Base-by-base conservation (phyloP, 92 coral and sea anemone species). In the Umimayanthus kanabou region DNA sequence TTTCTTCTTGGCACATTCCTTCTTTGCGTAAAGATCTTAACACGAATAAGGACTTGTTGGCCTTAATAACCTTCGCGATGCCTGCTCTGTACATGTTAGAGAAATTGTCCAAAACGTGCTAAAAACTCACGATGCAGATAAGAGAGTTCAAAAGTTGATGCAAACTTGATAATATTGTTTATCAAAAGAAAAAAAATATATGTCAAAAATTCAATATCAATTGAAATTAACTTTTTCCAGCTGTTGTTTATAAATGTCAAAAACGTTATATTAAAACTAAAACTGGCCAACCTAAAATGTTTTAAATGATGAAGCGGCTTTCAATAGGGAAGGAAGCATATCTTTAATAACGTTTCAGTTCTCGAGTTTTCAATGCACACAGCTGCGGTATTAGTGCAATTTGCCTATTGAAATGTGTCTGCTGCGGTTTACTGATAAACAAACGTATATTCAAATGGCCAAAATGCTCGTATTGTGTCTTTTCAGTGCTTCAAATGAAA, bases 301-400 rank as follows among this genome's bases (percentile, higher is more conserved):
- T 61, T 61, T 61, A 61, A 20, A 73, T 73, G 43, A 73, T 20
- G 42, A 73, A 73, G 75, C 75, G 77, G 77, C 77, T 25, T 73
- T 73, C 42, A 18, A 33, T 8, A 1, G 23, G 23, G 22, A 30
- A 28, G 77, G 42, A 73, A 73, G 7, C 42, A 73, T 30, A 61
- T 61, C 2, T 61, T 61, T 61, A 18, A 61, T 20, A 22, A 61
- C 58, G 18, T 53, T 53, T 53, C 58, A 61, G 18, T 20, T 57
- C 65, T 57, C 18, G 18, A 61, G 26, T 61, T 61, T 61, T 61
- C 26, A 61, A 20, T 2, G 69, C 23, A 61, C 25, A 61, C 20
- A 20, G 22, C 65, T 57, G 65, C 58, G 10, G 58, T 53, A 53
- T 53, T 53, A 33, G 37, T 33, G 18, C 13, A 47, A 53, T 53